Base-by-base conservation (phyloP, 2,113 vertebrate genomes). In the rat (Rattus norvegicus) region DNA sequence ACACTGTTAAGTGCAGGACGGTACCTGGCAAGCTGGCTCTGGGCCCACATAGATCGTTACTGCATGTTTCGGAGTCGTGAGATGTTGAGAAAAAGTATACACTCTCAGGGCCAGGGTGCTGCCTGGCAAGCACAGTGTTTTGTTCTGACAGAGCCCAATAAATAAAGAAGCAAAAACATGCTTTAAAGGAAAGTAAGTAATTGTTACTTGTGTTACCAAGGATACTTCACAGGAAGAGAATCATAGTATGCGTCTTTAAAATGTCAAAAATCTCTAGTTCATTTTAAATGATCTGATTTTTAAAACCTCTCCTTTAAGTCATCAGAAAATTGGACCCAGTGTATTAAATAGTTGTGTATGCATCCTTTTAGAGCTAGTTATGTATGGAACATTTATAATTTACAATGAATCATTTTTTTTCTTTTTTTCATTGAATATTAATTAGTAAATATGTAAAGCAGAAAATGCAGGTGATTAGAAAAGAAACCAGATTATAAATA, bases 141-240 rank as follows among this genome's bases (percentile, higher is more conserved):
- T 95, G 36, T 63, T 91, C 86, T 96, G 26, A 95, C 81, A 24
- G 14, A 91, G 39, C 0, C 22, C 17, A 81, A 88, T 33, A 90
- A 77, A 69, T n/a, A 26, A 85, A 69, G 76, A 83, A 85, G 47
- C 17, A 33, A 88, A 96, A 93, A 47, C 65, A 33, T 28, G 89
- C 79, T 94, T 93, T 80, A 96, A 89, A 94, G 36, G n/a, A 91
- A 93, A 96, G 61, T 47, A 91, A 81, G 20, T 24, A 95, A 56
- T 1, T 30, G 90, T 79, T 92, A 75, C 80, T 61, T 92, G 92
- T 92, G 12, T 79, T 79, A 70, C 56, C 39, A 90, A 91, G 65
- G 95, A 80, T 13, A 92, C 22, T 70, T n/a, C 73, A 73, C 43
- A 87, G 56, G 61, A 76, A 87, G 47, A 87, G 69, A 76, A 26